A percentile compares a stretch with the other conserved stretches of the same genome.
Conservation (phyloP, 1,140 invertebrate species). For the Heterodera schachtii region DNA sequence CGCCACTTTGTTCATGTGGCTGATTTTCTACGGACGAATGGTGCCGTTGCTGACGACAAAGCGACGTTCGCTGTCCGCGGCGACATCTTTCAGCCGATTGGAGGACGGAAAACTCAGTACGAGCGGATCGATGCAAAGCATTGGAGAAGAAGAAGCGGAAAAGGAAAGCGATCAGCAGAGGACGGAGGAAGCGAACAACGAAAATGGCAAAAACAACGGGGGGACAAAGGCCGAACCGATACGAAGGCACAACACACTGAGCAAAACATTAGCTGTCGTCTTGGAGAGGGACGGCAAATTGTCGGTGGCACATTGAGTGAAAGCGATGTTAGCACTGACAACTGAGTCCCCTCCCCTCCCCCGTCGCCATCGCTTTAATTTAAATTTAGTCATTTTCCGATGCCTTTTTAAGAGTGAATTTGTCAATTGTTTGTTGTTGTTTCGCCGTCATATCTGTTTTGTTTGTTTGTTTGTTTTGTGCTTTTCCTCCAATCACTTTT, state of each 20-base stretch:
- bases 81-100: not conserved
- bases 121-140: not conserved
- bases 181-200: not conserved
- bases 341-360: not conserved
- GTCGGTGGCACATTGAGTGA: not conserved
- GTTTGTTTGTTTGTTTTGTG: not conserved
- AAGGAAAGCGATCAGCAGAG: not conserved
- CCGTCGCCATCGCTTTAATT: not conserved
- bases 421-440: not conserved
- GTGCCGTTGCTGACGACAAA: constrained; percentile 38
- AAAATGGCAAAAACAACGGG: not conserved
- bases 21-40: constrained; percentile 47
- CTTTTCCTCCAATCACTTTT: not conserved
- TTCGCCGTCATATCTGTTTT: not conserved
- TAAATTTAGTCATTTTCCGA: not conserved
- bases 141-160: not conserved
- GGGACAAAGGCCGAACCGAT: not conserved
- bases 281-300: not conserved
- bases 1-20: constrained; percentile 29
- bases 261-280: not conserved
- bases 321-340: too few relatives aligned
- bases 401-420: not conserved
- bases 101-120: not conserved
- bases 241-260: not conserved
- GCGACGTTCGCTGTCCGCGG: not conserved